Evolutionary conservation across 1,140 invertebrate species (phyloP), one percentile per base, ranked within the genome.

Genomic region (Bombus vancouverensis): DNA sequence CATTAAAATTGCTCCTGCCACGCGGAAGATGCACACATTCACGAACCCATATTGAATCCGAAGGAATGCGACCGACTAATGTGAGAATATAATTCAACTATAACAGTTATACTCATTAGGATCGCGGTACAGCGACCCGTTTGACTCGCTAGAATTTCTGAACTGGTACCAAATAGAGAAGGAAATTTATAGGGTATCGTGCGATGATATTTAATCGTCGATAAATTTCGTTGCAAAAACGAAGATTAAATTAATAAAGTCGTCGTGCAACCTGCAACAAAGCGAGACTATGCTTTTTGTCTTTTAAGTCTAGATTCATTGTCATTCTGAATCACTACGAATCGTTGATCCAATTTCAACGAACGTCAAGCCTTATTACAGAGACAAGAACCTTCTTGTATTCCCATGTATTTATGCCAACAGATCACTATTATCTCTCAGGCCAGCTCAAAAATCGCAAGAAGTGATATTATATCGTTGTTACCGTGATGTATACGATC

Each of bases 1-100:
- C 77, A 85, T 85, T 85, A 85, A 79, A 80, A 62, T 59, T 47
- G 37, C 57, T 39, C 83, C 57, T 65, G 66, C 66, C 77, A 84
- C 12, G 6, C 15, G 77, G n/a, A 73, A 73, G 65, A 62, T 13
- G 42, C 18, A 10, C 1, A 12, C 53, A 66, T 65, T 82, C 22
- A 28, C 57, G 28, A 34, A 39, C 32, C 25, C n/a, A 53, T n/a
- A 39, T 83, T n/a, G 57, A 37, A 32, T 42, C 25, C 28, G 9
- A 28, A 22, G 75, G 75, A 65, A 77, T 28, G 25, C 28, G 28
- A 71, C 5, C 53, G 37, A 13, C 53, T 8, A 37, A n/a, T 10
- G 37, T 12, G 39, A 18, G 12, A 53, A n/a, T 34, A 34, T 70
- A 53, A 80, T 80, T 70, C 44, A 70, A 53, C 13, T 70, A n/a